Conservation (phyloP, 2,797 vertebrate genomes). For the Ceryle rudis region DNA sequence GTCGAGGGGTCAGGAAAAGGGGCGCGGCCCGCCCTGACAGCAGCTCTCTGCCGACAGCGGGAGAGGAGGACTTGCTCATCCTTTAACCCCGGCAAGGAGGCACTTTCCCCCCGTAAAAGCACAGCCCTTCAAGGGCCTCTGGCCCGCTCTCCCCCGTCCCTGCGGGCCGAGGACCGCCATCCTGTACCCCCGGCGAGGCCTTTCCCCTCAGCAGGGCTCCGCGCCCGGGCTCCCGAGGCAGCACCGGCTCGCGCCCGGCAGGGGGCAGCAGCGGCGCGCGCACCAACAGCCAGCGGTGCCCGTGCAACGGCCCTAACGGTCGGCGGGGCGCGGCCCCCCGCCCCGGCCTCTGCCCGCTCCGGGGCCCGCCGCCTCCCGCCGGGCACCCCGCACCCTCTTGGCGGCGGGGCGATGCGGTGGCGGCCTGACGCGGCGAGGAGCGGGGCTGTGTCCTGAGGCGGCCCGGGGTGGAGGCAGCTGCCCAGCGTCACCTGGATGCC, state of each 20-base stretch:
- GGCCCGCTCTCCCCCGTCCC: too few species aligned
- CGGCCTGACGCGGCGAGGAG: neutral
- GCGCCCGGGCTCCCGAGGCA: neutral
- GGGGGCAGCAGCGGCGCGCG: conserved; percentile 6
- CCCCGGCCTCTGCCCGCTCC: too few species aligned
- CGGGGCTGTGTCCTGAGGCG: neutral
- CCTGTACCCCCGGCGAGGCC: too few species aligned
- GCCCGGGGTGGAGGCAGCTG: neutral
- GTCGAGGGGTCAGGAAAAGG: too few species aligned
- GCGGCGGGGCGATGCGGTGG: neutral
- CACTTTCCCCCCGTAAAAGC: accelerated
- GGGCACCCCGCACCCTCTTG: neutral
- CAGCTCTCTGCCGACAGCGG: neutral
- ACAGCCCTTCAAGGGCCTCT: too few species aligned
- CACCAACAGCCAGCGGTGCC: neutral
- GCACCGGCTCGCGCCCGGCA: neutral
- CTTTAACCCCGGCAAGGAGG: neutral
- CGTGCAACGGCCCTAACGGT: neutral
- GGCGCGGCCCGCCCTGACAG: neutral
- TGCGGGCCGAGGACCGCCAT: too few species aligned
- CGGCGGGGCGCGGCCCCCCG: neutral
- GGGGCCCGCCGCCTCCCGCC: neutral
- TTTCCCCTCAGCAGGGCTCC: neutral
- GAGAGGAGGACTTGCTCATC: neutral
- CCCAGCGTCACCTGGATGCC: neutral